These are phyloP conservation scores for Calosoma granatense DNA, from an alignment of 1,140 invertebrate species.

Conservation along the genomic window DNA sequence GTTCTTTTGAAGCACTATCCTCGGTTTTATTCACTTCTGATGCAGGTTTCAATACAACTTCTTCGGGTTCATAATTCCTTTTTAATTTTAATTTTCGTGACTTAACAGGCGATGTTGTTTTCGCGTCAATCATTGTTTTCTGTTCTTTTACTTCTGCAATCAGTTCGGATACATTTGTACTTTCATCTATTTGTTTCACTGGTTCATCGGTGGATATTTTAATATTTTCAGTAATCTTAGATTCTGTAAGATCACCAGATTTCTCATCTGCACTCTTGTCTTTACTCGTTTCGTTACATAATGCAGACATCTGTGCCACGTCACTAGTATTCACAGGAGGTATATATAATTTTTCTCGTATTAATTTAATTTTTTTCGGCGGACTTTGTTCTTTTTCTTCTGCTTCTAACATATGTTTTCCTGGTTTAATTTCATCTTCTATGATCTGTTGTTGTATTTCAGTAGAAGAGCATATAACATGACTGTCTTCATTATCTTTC, in stretches of 20 bases:
- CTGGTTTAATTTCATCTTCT: background rate
- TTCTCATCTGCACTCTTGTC: too few relatives aligned
- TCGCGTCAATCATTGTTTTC: background rate
- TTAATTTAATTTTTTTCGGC: background rate
- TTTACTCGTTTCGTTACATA: too few relatives aligned
- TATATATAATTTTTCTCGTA: background rate
- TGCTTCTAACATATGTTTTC: background rate
- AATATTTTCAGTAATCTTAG: background rate
- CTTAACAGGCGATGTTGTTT: background rate
- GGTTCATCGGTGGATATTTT: background rate
- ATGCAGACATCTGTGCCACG: too few relatives aligned
- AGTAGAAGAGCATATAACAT: too few relatives aligned
- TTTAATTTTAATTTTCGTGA: background rate
- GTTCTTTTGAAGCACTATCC: background rate
- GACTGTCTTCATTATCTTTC: too few relatives aligned
- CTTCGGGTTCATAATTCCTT: background rate
- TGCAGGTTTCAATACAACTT: background rate
- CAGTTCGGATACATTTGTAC: background rate
- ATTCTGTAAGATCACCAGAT: too few relatives aligned
- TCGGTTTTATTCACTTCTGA: background rate
- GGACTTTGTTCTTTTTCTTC: background rate
- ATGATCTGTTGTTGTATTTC: too few relatives aligned
- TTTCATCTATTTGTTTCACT: background rate
- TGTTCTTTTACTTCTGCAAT: background rate
- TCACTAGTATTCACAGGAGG: too few relatives aligned